A percentile compares a stretch with the other conserved stretches of the same genome.
These are phyloP conservation scores for Microtus pennsylvanicus DNA, from an alignment of 2,113 vertebrate species.

Conservation along the genomic window DNA sequence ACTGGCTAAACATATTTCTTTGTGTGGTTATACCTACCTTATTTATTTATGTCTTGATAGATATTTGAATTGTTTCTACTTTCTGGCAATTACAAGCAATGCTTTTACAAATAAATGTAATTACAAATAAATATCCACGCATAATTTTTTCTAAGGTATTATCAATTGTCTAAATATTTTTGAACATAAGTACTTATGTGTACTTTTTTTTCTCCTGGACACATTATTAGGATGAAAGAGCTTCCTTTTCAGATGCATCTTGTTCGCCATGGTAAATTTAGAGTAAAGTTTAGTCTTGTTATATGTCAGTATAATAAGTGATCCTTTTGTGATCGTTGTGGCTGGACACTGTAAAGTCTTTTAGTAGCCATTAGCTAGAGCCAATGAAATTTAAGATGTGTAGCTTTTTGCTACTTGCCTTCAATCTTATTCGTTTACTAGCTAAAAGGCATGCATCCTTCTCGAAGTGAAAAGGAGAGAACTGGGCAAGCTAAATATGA, in stretches of 20 bases:
- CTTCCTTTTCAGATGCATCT: neutral
- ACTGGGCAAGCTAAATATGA: conserved; percentile 25
- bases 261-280: conserved; percentile 20
- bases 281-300: conserved; percentile 20
- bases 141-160: neutral
- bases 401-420: neutral
- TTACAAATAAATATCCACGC: neutral
- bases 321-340: neutral
- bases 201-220: neutral
- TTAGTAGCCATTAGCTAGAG: neutral
- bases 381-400: conserved; percentile 4
- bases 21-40: neutral
- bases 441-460: neutral
- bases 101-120: neutral
- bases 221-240: neutral
- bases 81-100: neutral
- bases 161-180: too few species aligned
- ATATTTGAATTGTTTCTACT: neutral
- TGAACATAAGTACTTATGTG: neutral
- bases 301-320: neutral
- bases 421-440: neutral
- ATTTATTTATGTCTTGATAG: neutral
- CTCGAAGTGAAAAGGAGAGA: conserved; percentile 28
- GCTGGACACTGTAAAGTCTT: neutral
- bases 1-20: neutral